phyloP scores from a whole-genome alignment of 2,797 vertebrate genomes.

The Tokudaia tokunoshimensis region DNA sequence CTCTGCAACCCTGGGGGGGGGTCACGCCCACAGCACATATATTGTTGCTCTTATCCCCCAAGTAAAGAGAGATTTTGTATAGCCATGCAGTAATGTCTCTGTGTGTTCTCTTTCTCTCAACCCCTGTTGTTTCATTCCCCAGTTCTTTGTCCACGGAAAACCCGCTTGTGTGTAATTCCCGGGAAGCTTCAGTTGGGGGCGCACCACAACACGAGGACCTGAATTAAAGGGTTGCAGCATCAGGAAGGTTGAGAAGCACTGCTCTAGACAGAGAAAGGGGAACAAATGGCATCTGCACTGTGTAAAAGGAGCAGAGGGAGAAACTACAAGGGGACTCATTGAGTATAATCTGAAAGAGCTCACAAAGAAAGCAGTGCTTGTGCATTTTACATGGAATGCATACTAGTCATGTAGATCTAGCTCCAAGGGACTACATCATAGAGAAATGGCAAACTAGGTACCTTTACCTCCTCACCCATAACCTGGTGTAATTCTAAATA shows the following conservation, averaged over 20 bases:
- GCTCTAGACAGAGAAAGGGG: background rate
- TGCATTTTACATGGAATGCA: background rate
- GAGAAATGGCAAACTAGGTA: background rate
- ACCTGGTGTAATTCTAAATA: background rate
- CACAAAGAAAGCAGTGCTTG: background rate
- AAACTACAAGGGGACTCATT: background rate
- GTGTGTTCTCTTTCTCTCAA: too few species aligned
- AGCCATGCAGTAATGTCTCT: too few species aligned
- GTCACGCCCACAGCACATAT: too few species aligned
- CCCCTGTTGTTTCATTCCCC: too few species aligned
- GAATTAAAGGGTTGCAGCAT: background rate
- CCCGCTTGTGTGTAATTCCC: too few species aligned
- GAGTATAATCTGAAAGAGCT: background rate
- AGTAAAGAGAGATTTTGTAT: too few species aligned
- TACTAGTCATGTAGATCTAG: background rate
- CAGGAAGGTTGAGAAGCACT: background rate
- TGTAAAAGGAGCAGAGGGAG: background rate
- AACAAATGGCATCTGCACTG: background rate
- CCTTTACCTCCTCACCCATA: background rate
- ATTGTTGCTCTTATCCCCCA: too few species aligned
- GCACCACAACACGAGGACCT: background rate
- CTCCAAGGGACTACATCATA: background rate
- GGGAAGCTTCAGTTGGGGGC: background rate
- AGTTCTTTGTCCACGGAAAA: too few species aligned
- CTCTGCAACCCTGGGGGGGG: too few species aligned